Base-by-base conservation (phyloP, 2,888 invertebrate species). In the Machimus atricapillus region DNA sequence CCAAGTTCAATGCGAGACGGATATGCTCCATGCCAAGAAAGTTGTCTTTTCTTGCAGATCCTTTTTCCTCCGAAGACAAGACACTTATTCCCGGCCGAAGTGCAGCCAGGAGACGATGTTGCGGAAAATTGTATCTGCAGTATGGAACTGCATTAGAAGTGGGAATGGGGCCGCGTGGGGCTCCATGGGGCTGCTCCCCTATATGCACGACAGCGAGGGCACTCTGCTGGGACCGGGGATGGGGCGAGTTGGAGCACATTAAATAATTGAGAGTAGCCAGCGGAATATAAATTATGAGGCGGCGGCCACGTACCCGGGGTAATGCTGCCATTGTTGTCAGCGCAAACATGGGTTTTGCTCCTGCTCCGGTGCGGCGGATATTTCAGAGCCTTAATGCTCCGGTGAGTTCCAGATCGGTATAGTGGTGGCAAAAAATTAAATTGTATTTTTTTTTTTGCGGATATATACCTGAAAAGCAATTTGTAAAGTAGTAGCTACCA, bases 91-190 rank as follows among this genome's bases (percentile, higher is more conserved):
- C 78, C 23, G 37, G 23, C 14, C 19, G 66, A 66, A 81, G 52
- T 81, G 52, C 81, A 81, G 56, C 34, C 79, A 56, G 56, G 27
- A 81, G 52, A 56, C 56, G 79, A 79, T 79, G 52, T 56, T 81
- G 56, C 81, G 56, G 52, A 56, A 81, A 81, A 81, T 81, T 81
- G 34, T 81, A 56, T 81, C 52, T 81, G 56, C 81, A 81, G 56
- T 27, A 43, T 79, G 19, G n/a, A 79, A 19, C 46, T 79, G 79
- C 79, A 79, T 79, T 43, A 79, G 16, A 79, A 79, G 27, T 46
- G 40, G 77, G 19, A 19, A 34, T 16, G 19, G 19, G 31, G 34
- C 34, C 37, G 12, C 2, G n/a, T 37, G 34, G n/a, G 77, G 34
- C 19, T n/a, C 1, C 9, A 3, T 14, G 16, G 37, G n/a, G 9